Evolutionary conservation across 2,797 vertebrate species (phyloP).

Genomic region (Poecile montanus): DNA sequence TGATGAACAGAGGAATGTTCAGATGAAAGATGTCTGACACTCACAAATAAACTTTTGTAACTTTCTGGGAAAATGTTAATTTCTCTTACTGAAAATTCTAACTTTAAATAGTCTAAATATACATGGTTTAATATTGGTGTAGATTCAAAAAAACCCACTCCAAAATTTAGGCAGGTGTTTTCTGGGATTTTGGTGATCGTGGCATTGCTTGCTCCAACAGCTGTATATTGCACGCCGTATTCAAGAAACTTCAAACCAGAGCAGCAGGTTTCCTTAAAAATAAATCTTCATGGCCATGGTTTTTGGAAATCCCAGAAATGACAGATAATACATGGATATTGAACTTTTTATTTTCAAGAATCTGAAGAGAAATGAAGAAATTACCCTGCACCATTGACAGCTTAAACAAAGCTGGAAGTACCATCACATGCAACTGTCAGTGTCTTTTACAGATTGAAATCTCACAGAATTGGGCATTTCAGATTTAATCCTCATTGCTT

Average conservation of each 20-base stretch:
- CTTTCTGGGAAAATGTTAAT: neutral
- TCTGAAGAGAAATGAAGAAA: neutral
- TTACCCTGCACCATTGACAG: neutral
- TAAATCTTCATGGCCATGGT: neutral
- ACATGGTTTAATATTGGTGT: neutral
- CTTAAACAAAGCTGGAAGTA: neutral
- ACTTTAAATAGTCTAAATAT: neutral
- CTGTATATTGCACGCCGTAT: neutral
- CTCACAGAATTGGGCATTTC: neutral
- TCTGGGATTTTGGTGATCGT: neutral
- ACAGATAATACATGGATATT: neutral
- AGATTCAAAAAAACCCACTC: neutral
- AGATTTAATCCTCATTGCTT: neutral
- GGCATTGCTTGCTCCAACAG: neutral
- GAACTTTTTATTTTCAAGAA: neutral
- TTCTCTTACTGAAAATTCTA: neutral
- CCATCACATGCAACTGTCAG: neutral
- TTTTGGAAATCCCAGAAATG: neutral
- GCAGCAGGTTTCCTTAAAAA: constrained; percentile 1
- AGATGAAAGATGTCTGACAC: neutral
- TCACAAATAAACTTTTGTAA: neutral
- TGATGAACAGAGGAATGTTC: neutral
- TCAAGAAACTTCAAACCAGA: neutral
- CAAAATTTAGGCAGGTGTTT: constrained; percentile 1
- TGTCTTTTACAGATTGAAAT: neutral